Conservation (phyloP, 2,888 invertebrate species). For the Holacanthella duospinosa region DNA sequence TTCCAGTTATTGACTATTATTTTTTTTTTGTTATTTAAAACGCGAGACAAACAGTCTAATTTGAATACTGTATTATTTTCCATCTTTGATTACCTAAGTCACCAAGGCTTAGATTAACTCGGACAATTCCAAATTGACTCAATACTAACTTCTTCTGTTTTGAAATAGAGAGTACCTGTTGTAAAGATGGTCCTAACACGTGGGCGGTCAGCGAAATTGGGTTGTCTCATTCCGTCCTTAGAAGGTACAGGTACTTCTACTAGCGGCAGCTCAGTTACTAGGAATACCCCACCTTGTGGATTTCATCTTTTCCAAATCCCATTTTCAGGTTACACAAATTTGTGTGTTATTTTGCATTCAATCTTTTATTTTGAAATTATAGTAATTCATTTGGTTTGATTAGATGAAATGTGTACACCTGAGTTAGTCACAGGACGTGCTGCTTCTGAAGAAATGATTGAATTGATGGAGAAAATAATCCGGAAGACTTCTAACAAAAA, state of each 20-base stretch:
- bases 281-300: conserved; percentile 27
- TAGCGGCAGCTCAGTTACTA: not conserved
- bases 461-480: conserved; percentile 24
- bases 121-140: no score
- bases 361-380: no score
- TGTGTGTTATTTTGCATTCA: no score
- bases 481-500: conserved; percentile 26
- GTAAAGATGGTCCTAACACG: conserved; percentile 26
- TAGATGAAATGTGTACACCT: conserved; percentile 4
- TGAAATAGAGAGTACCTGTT: no score
- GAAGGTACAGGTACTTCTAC: conserved; percentile 1
- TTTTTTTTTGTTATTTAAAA: not conserved
- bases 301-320: conserved; percentile 30
- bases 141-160: no score
- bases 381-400: no score
- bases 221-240: conserved; percentile 27
- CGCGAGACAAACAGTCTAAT: no score
- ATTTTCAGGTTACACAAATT: conserved; percentile 16
- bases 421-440: not conserved
- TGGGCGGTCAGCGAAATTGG: conserved; percentile 27
- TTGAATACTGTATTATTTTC: no score
- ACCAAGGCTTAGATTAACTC: no score
- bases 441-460: conserved; percentile 9
- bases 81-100: no score
- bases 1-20: no score